Percentiles rank a stretch among this genome's conserved stretches.
Conservation (phyloP, 1,140 invertebrate genomes). For the Bombus pascuorum region DNA sequence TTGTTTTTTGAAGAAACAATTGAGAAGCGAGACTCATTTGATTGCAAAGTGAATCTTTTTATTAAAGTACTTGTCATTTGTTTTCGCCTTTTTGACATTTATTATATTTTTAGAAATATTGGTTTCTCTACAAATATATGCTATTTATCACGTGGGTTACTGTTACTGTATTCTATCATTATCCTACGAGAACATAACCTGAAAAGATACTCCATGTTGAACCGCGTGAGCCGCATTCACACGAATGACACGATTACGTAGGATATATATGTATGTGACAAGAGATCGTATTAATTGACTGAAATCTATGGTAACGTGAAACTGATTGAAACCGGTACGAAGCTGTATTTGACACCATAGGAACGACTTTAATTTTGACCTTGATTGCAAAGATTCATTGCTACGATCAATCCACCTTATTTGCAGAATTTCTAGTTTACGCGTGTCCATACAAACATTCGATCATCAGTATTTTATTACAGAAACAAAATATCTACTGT, state of each 20-base stretch:
- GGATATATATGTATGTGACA: background rate
- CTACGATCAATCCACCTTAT: background rate
- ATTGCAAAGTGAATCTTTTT: background rate
- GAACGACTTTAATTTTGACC: background rate
- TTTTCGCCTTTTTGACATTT: background rate
- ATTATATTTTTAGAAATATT: background rate
- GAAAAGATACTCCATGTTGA: background rate
- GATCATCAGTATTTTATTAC: background rate
- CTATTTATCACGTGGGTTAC: background rate
- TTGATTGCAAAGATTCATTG: background rate
- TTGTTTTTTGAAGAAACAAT: background rate
- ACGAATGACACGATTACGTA: background rate
- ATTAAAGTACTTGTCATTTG: background rate
- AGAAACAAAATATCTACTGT: background rate
- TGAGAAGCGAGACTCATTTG: background rate
- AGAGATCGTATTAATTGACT: background rate
- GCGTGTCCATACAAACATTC: background rate
- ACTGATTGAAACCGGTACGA: background rate
- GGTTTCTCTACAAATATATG: background rate
- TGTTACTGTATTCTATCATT: background rate
- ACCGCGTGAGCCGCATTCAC: background rate
- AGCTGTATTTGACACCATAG: background rate
- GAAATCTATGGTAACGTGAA: slow-evolving; percentile 4
- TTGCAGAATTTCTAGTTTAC: background rate
- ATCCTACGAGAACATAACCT: slow-evolving; percentile 33